phyloP scores from a whole-genome alignment of 2,113 vertebrate species.

The Trichechus manatus region DNA sequence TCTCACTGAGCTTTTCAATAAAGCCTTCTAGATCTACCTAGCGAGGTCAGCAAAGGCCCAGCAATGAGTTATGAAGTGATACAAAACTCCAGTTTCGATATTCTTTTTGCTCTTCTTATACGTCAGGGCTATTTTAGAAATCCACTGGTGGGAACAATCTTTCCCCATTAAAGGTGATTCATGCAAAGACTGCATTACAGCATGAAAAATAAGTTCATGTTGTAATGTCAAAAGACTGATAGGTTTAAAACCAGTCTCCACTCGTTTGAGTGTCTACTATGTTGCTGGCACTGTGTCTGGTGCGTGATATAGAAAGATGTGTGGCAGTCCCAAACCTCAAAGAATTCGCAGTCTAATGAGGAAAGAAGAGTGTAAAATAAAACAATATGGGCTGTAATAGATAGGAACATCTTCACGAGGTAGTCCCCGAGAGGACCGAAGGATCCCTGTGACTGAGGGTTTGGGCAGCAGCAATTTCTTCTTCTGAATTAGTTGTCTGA shows the following conservation, averaged over 20 bases:
- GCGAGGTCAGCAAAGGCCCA: constrained; percentile 37
- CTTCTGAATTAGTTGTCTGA: constrained; percentile 13
- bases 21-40: constrained; percentile 10
- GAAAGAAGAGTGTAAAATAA: constrained; percentile 39
- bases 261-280: neutral
- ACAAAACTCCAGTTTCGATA: constrained; percentile 32
- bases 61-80: constrained; percentile 48
- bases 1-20: constrained; percentile 31
- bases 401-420: constrained; percentile 13
- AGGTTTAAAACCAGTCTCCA: constrained; percentile 1
- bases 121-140: neutral
- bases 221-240: constrained; percentile 25
- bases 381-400: neutral
- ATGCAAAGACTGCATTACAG: neutral
- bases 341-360: neutral
- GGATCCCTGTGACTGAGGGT: neutral
- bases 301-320: neutral
- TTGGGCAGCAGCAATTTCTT: constrained; percentile 19
- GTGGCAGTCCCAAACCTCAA: neutral
- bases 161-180: constrained; percentile 25
- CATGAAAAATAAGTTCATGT: constrained; percentile 41
- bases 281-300: neutral
- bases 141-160: neutral
- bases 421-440: neutral
- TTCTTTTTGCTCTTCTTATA: neutral